Conservation (phyloP, 2,797 vertebrate species). For the Euthynnus affinis region DNA sequence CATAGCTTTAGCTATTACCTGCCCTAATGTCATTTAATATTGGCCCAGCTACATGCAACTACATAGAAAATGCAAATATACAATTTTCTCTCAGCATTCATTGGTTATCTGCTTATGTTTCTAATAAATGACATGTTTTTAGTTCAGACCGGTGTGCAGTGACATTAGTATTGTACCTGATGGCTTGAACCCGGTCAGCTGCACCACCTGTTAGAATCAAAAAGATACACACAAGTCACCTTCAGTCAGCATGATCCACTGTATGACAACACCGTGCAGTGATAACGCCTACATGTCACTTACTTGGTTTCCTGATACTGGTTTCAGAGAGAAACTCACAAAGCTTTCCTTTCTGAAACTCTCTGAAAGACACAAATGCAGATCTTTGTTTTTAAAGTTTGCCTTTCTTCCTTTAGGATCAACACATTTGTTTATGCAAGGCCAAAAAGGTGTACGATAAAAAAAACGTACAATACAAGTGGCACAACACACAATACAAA, state of each 20-base stretch:
- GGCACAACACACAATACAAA: conserved; percentile 20
- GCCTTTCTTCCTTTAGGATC: conserved; percentile 5
- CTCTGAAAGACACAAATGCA: conserved; percentile 74
- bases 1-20: no score
- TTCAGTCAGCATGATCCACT: neutral
- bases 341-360: conserved; percentile 83
- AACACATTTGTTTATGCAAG: conserved; percentile 48
- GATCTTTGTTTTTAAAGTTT: conserved; percentile 13
- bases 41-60: no score
- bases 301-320: conserved; percentile 82
- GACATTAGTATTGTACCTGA: conserved; percentile 79
- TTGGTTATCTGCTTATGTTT: no score
- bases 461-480: conserved; percentile 13
- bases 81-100: no score
- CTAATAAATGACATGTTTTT: no score
- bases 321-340: conserved; percentile 83
- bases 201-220: conserved; percentile 79
- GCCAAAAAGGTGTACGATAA: conserved; percentile 27
- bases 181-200: conserved; percentile 87
- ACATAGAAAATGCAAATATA: no score
- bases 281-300: conserved; percentile 16
- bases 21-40: no score
- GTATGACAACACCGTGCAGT: neutral
- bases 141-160: neutral
- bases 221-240: conserved; percentile 18